These are phyloP conservation scores for Pasiphila rectangulata DNA, from an alignment of 2,888 invertebrate species.

Conservation along the genomic window DNA sequence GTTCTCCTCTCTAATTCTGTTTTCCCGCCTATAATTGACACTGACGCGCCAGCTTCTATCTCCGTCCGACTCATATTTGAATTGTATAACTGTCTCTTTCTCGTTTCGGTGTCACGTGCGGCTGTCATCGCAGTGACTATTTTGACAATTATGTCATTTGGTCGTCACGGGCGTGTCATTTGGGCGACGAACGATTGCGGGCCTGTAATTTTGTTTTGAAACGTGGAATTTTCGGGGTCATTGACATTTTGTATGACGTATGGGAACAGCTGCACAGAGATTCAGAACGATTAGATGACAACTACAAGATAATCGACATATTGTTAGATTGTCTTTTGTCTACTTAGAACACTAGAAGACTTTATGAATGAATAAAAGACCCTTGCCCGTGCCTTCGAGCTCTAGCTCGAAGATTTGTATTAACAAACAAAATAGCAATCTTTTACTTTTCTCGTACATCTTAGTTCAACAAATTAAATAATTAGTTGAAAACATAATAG, in stretches of 20 bases:
- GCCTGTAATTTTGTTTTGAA: conserved; percentile 76
- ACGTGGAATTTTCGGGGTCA: conserved; percentile 70
- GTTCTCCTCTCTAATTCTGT: conserved; percentile 75
- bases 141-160: conserved; percentile 82
- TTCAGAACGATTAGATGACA: conserved; percentile 25
- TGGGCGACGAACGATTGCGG: conserved; percentile 75
- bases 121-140: conserved; percentile 74
- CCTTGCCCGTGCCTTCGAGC: too few species aligned
- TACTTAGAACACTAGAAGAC: too few species aligned
- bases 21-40: conserved; percentile 80
- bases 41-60: conserved; percentile 66
- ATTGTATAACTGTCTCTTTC: conserved; percentile 47
- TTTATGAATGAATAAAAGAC: not conserved
- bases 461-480: too few species aligned
- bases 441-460: too few species aligned
- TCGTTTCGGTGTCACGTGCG: conserved; percentile 71
- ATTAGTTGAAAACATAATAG: too few species aligned
- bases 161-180: conserved; percentile 77
- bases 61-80: conserved; percentile 34
- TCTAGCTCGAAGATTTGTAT: too few species aligned
- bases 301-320: conserved; percentile 13
- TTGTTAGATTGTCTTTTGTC: conserved; percentile 1
- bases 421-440: too few species aligned
- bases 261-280: conserved; percentile 71
- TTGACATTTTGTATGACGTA: conserved; percentile 65